Evolutionary conservation across 2,797 vertebrate species (phyloP).

Genomic region (Apogon hyalosoma): DNA sequence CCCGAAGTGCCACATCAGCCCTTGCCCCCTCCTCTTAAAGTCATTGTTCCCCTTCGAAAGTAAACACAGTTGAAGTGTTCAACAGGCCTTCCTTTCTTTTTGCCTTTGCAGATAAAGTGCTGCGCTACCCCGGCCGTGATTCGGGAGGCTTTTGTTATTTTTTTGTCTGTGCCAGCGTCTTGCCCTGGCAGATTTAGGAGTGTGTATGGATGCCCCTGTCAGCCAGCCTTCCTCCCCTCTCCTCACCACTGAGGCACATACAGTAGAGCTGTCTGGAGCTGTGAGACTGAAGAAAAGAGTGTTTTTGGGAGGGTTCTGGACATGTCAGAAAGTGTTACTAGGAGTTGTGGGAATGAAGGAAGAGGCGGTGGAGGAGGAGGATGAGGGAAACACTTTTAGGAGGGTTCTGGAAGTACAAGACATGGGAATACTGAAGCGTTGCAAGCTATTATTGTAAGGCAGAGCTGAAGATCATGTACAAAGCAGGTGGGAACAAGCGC

Average conservation of each 20-base stretch:
- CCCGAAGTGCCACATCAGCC: constrained; percentile 70
- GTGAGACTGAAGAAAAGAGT: constrained; percentile 19
- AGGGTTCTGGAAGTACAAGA: constrained; percentile 35
- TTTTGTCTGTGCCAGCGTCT: constrained; percentile 69
- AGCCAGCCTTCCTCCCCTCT: constrained; percentile 61
- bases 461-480: constrained; percentile 19
- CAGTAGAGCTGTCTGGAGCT: constrained; percentile 18
- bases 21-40: constrained; percentile 63
- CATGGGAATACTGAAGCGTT: background rate
- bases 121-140: constrained; percentile 38
- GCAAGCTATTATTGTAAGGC: constrained; percentile 45
- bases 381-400: constrained; percentile 13
- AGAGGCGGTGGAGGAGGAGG: constrained; percentile 29
- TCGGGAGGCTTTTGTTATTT: constrained; percentile 66
- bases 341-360: constrained; percentile 68
- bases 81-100: constrained; percentile 75
- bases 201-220: constrained; percentile 64
- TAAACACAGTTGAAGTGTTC: constrained; percentile 69
- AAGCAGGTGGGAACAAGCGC: constrained; percentile 25
- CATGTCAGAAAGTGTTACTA: constrained; percentile 53
- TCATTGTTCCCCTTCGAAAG: constrained; percentile 75
- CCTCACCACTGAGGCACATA: constrained; percentile 26
- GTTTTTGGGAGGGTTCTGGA: constrained; percentile 44
- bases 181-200: constrained; percentile 72
- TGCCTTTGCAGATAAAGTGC: constrained; percentile 70